These are phyloP conservation scores for Euclidia mi DNA, from an alignment of 2,888 invertebrate species.

Conservation along the genomic window DNA sequence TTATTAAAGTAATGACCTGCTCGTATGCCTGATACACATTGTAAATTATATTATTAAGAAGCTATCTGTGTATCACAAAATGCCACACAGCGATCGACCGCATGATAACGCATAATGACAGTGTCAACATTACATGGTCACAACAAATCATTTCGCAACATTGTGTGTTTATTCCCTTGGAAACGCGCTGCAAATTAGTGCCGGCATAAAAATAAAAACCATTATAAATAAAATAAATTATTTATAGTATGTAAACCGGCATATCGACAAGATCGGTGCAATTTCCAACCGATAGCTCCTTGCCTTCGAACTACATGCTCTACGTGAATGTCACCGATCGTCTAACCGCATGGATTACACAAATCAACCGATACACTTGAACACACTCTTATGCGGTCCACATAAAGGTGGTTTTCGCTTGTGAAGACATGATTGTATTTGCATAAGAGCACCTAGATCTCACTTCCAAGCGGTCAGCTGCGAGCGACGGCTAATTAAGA, in stretches of 20 bases:
- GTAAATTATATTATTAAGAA: no score
- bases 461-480: conserved; percentile 84
- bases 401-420: conserved; percentile 50
- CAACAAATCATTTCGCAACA: no score
- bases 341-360: conserved; percentile 64
- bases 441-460: conserved; percentile 66
- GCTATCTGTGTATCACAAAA: no score
- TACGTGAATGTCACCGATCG: conserved; percentile 71
- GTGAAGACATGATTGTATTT: conserved; percentile 38
- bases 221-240: neutral
- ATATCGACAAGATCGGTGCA: conserved; percentile 53
- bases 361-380: conserved; percentile 37
- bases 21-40: no score
- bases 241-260: conserved; percentile 30
- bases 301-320: conserved; percentile 62
- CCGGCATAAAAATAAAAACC: neutral
- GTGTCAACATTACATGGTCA: no score
- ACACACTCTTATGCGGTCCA: conserved; percentile 36
- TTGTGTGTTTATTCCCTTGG: no score
- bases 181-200: neutral
- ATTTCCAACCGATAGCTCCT: conserved; percentile 62
- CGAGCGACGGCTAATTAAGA: conserved; percentile 87
- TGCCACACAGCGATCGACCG: no score
- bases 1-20: no score
- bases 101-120: no score